Evolutionary conservation across 2,888 invertebrate genomes (phyloP), one percentile per base, ranked within the genome.

Genomic region (Hydroisotoma schaefferi): DNA sequence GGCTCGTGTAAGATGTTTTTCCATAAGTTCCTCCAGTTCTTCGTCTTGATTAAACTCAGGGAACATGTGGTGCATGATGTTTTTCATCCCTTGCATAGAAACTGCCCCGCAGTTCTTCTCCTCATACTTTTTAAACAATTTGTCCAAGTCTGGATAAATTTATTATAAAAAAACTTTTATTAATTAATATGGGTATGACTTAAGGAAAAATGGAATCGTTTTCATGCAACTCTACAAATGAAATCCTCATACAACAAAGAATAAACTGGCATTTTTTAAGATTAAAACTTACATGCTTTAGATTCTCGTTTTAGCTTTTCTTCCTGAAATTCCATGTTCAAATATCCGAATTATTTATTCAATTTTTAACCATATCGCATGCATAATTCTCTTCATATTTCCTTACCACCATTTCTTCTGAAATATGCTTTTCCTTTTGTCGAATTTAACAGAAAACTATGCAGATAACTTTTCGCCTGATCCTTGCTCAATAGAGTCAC

Each of bases 251-350:
- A 15, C 20, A 5, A 40, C n/a, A n/a, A n/a, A n/a, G n/a, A n/a
- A n/a, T n/a, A n/a, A n/a, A n/a, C n/a, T n/a, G n/a, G n/a, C n/a
- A n/a, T n/a, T n/a, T 40, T 15, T 15, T 40, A 15, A 8, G 20
- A 33, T 25, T 33, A n/a, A 23, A 23, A 27, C 63, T 64, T 65
- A 67, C 67, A 67, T 10, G 59, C 49, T 33, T 65, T 65, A 51
- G 62, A 62, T 47, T 67, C 67, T 29, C 67, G 55, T 48, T 60
- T 63, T 22, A 67, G 57, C 37, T 67, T 67, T 28, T 67, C 67
- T 47, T 67, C 67, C 67, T 67, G 22, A 20, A 52, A 27, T 43
- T 22, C 10, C 15, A 54, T n/a, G n/a, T n/a, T n/a, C n/a, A n/a
- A n/a, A n/a, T n/a, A n/a, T n/a, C n/a, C n/a, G n/a, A n/a, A n/a